Evolutionary conservation across 2,797 vertebrate species (phyloP).

Genomic region (Sebastes nivosus): DNA sequence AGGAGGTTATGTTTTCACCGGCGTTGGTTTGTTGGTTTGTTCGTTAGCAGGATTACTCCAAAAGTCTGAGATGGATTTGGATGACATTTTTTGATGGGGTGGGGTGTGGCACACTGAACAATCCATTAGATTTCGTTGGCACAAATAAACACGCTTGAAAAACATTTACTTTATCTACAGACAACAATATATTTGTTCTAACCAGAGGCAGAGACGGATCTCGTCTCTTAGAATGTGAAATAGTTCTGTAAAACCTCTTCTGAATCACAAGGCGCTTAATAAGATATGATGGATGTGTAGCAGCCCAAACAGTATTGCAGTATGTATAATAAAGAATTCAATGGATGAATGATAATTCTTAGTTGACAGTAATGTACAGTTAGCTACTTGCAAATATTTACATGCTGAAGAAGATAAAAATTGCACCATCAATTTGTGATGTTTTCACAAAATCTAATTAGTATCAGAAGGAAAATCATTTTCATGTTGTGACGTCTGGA

Average conservation of each 20-base stretch:
- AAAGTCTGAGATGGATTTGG: too few species aligned
- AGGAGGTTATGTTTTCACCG: too few species aligned
- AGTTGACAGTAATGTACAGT: background rate
- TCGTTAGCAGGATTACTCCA: too few species aligned
- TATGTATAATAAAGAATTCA: background rate
- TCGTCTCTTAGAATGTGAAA: background rate
- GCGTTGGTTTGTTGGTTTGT: too few species aligned
- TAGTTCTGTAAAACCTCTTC: background rate
- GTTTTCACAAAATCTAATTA: background rate
- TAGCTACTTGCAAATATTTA: background rate
- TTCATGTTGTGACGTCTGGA: background rate
- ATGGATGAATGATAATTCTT: background rate
- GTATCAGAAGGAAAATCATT: background rate
- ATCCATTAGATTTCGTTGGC: too few species aligned
- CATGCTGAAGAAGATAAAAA: background rate
- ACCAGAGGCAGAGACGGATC: background rate
- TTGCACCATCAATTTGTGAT: background rate
- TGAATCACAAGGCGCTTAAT: background rate
- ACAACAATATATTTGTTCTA: background rate
- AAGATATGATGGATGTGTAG: background rate
- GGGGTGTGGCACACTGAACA: too few species aligned
- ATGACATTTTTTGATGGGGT: too few species aligned
- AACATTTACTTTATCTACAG: background rate
- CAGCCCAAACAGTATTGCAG: background rate
- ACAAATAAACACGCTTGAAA: background rate